A percentile compares a stretch with the other conserved stretches of the same genome.
Evolutionary conservation across 2,797 vertebrate species (phyloP).

Genomic region (Hippocampus kuda): DNA sequence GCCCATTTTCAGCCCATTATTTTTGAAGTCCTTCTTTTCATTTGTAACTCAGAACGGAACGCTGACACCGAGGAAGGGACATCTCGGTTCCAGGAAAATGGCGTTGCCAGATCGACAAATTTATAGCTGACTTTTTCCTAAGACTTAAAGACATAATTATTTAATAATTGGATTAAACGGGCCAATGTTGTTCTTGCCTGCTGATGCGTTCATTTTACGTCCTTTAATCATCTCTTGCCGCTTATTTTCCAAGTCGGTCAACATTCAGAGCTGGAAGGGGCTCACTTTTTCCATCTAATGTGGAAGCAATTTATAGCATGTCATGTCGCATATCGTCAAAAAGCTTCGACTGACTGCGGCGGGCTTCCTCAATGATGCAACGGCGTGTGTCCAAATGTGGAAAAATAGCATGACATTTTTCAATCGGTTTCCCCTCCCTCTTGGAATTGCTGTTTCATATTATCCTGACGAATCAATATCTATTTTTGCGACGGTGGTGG

Average conservation of each 20-base stretch:
- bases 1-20: constrained; percentile 32
- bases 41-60: constrained; percentile 59
- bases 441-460: not conserved
- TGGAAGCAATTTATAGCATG: constrained; percentile 55
- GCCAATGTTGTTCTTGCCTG: constrained; percentile 41
- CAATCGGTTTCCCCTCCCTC: not conserved
- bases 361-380: constrained; percentile 16
- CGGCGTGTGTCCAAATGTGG: constrained; percentile 6
- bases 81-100: constrained; percentile 54
- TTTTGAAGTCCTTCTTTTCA: constrained; percentile 17
- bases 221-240: constrained; percentile 44
- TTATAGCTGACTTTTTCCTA: constrained; percentile 27
- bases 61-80: constrained; percentile 37
- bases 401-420: not conserved
- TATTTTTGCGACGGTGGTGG: not conserved
- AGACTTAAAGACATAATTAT: constrained; percentile 44
- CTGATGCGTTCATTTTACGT: constrained; percentile 42
- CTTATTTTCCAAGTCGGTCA: constrained; percentile 35
- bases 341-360: constrained; percentile 20
- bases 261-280: constrained; percentile 44
- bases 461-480: not conserved
- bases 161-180: constrained; percentile 57
- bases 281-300: constrained; percentile 43
- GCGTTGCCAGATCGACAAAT: constrained; percentile 40
- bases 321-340: constrained; percentile 52